phyloP scores from a whole-genome alignment of 1,140 invertebrate genomes.

The Oscheius sp. region DNA sequence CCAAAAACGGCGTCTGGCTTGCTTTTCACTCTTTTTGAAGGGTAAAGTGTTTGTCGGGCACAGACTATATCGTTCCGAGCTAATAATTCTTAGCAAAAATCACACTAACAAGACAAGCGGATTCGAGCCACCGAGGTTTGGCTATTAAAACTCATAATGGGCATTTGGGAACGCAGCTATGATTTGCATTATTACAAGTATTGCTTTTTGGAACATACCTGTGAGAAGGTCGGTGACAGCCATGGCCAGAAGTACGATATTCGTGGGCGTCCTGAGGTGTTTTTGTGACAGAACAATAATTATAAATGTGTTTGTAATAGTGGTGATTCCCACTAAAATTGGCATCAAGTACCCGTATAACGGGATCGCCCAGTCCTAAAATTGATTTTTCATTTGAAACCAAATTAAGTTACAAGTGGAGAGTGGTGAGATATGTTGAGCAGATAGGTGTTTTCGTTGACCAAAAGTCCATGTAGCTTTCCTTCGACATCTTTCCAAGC shows the following conservation, averaged over 20 bases:
- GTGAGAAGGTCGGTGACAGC: conserved; percentile 87
- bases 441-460: background rate
- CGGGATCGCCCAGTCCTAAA: conserved; percentile 42
- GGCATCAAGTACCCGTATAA: conserved; percentile 48
- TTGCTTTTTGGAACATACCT: too few species aligned
- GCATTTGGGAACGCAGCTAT: too few species aligned
- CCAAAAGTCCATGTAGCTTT: background rate
- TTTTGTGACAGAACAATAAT: conserved; percentile 69
- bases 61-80: too few species aligned
- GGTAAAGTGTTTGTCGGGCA: too few species aligned
- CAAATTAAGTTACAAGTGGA: background rate
- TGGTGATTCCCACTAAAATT: conserved; percentile 75
- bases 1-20: too few species aligned
- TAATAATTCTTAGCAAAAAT: too few species aligned
- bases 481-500: too few species aligned
- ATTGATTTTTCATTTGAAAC: background rate
- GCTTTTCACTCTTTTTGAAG: too few species aligned
- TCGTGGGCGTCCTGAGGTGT: conserved; percentile 72
- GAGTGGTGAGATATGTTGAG: background rate
- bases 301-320: conserved; percentile 81
- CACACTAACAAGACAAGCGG: too few species aligned
- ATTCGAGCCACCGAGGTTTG: too few species aligned
- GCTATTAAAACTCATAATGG: too few species aligned
- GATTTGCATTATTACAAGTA: too few species aligned
- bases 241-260: conserved; percentile 74